Conservation (phyloP, 2,797 vertebrate species). For the Parauchenoglanis punctatus region DNA sequence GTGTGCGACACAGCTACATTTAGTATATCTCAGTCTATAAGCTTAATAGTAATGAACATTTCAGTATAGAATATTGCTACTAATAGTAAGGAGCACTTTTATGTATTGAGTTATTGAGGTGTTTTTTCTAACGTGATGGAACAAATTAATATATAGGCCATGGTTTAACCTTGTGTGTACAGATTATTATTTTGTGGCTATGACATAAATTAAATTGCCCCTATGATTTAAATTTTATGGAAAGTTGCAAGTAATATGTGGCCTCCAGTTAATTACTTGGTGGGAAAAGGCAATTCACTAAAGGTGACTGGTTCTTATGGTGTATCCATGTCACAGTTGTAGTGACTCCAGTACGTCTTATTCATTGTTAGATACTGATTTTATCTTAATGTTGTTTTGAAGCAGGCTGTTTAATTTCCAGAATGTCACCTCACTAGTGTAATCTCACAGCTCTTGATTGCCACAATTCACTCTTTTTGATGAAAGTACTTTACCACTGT, state of each 20-base stretch:
- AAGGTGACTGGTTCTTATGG: neutral
- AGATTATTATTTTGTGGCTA: neutral
- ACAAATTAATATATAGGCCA: neutral
- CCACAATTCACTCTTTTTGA: slow-evolving; percentile 1
- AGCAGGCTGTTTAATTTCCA: neutral
- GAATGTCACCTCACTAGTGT: neutral
- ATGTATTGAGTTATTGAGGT: neutral
- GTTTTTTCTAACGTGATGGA: neutral
- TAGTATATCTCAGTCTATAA: neutral
- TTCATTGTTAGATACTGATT: neutral
- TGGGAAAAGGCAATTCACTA: neutral
- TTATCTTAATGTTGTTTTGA: neutral
- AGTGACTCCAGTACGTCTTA: neutral
- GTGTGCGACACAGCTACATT: neutral
- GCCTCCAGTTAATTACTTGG: neutral
- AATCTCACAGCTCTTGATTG: neutral
- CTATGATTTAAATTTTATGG: neutral
- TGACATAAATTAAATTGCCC: neutral
- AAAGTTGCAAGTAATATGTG: neutral
- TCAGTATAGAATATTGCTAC: neutral
- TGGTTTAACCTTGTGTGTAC: neutral
- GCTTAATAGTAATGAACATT: neutral
- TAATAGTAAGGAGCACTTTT: neutral
- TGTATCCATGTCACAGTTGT: neutral
- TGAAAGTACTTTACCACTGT: neutral